A percentile compares a stretch with the other conserved stretches of the same genome.
phyloP scores from a whole-genome alignment of 2,888 invertebrate species.

The Acanthosepion esculentum region DNA sequence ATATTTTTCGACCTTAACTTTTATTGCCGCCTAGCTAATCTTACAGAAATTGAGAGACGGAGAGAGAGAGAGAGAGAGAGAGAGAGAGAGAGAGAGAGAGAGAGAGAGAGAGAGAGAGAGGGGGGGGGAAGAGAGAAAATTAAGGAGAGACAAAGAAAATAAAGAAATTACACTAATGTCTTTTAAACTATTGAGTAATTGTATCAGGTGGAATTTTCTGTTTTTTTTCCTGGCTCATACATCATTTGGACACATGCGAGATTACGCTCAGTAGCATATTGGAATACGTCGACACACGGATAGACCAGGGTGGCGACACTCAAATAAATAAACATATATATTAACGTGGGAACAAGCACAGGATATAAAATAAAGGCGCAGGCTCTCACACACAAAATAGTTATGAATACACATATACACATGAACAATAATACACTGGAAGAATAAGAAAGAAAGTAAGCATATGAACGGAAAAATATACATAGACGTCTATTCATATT shows the following conservation, averaged over 20 bases:
- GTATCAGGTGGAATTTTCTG: conserved; percentile 2
- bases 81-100: background rate
- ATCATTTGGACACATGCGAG: background rate
- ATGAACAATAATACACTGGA: too few relatives aligned
- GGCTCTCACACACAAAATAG: background rate
- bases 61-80: background rate
- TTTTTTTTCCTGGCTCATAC: background rate
- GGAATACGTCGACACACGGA: background rate
- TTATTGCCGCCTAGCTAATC: background rate
- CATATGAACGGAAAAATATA: too few relatives aligned
- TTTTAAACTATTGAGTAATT: conserved; percentile 11
- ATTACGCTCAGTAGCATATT: background rate
- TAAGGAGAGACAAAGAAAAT: background rate
- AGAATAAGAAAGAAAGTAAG: too few relatives aligned
- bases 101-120: background rate
- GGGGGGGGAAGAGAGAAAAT: background rate
- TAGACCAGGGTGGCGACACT: background rate
- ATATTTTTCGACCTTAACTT: background rate
- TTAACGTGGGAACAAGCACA: too few relatives aligned
- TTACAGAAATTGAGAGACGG: background rate
- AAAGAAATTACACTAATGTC: background rate
- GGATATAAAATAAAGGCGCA: background rate
- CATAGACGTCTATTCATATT: too few relatives aligned
- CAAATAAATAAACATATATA: background rate
- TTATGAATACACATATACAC: background rate